Evolutionary conservation across 2,113 vertebrate genomes (phyloP), one percentile per base, ranked within the genome.

Genomic region (Callipepla californica): DNA sequence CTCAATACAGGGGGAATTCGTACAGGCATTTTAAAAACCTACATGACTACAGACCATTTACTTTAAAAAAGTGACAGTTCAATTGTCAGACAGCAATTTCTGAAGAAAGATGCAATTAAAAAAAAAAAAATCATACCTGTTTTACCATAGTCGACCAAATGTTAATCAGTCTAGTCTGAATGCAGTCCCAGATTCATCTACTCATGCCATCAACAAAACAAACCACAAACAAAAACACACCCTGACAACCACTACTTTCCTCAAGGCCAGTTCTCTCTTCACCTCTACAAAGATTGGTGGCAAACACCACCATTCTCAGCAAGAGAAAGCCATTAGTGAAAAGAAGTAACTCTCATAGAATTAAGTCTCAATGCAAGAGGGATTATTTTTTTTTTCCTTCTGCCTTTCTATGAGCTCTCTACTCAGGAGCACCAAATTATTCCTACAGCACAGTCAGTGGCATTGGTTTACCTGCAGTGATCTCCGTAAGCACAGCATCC

Each of bases 401-500:
- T 51, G 21, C 3, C 15, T 13, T 58, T 44, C 42, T 59, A 9
- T 4, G 13, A 92, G 47, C 44, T 85, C 48, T 50, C 28, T 30
- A 3, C 19, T 63, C 2, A 9, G 20, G 20, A 9, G 20, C 26
- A 21, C 12, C 2, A 58, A 62, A n/a, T 25, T 18, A 21, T 18
- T 42, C 11, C 16, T 53, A 42, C 19, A 61, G 22, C 45, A 11
- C 1, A 16, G 28, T 8, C 30, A 55, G 19, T 4, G 15, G 26
- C 17, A n/a, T 36, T 72, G 84, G 40, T 94, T 98, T 97, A 99
- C 99, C 99, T 99, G 99, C 99, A 99, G 7, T 95, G 98, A 95
- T 99, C 99, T 96, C 99, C 99, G 7, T 99, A 99, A 93, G 98
- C 98, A 93, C 99, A 99, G 98, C 98, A 98, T 88, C 99, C 99